Base-by-base conservation (phyloP, 2,113 vertebrate genomes). In the Conger conger region DNA sequence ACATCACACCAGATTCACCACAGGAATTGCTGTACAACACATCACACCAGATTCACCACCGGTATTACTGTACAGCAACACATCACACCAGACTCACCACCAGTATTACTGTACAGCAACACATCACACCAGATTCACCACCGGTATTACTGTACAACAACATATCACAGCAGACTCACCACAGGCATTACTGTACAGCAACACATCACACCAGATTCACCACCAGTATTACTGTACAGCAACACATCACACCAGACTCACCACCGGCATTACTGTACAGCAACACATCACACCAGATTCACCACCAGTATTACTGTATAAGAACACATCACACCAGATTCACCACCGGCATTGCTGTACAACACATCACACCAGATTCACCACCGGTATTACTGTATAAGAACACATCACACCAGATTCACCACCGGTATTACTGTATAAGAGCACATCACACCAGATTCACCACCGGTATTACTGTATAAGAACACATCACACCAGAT, bases 91-190 rank as follows among this genome's bases (percentile, higher is more conserved):
- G 23, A 33, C 7, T 50, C 45, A 42, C 40, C 40, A 42, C 9
- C 40, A 16, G 9, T n/a, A 68, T 8, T 15, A 4, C n/a, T 18
- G 20, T 30, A 38, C 18, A 82, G 2, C 53, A 23, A n/a, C n/a
- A n/a, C n/a, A n/a, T n/a, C n/a, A n/a, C n/a, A n/a, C n/a, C n/a
- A n/a, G n/a, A 4, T 18, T 63, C 4, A 60, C 8, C 23, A 57
- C n/a, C n/a, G n/a, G n/a, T n/a, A n/a, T n/a, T n/a, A n/a, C 98
- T 99, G 87, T 60, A 90, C 90, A 91, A 40, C 30, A 42, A 40
- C 13, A 80, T 6, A 54, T 30, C 13, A 54, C 18, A 30, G 30
- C 54, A 57, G 23, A 33, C 7, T 50, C 45, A 42, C 40, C 40
- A 42, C 9, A 4, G 15, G 9, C 38, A 68, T 8, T 15, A 4